Base-by-base conservation (phyloP, 2,797 vertebrate species). In the Erethizon dorsatum region DNA sequence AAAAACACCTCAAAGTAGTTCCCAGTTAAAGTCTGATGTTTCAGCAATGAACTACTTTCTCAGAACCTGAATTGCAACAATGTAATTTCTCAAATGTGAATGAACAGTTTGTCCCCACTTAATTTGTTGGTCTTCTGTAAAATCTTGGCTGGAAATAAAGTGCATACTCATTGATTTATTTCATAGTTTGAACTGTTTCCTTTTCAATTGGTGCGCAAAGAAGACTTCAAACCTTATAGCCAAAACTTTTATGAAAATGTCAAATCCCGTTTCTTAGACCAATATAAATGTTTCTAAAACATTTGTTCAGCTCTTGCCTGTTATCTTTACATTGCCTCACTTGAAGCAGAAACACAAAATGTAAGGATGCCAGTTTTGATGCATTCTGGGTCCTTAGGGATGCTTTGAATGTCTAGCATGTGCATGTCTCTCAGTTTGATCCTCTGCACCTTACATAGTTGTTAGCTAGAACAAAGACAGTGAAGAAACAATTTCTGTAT, bases 141-240 rank as follows among this genome's bases (percentile, higher is more conserved):
- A 97, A 96, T 65, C 17, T 96, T 95, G 94, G 90, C 91, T 97
- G 50, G 77, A 97, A 97, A 97, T 97, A 97, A 98, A 98, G 93
- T 96, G 54, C 45, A 85, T 94, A 95, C 61, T 86, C 93, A 95
- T 95, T 89, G 82, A 96, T 96, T 92, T 94, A 97, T 77, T 89
- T 87, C 85, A 88, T n/a, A 90, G 91, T 94, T 97, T 94, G 95
- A 96, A 93, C 96, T 97, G 83, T 96, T 97, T 97, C 45, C 88
- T 96, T 97, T 86, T 92, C 83, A 94, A 91, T 24, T 96, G 82
- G 57, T 93, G 47, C 20, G 83, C 14, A 95, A 45, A 94, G 80
- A 94, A 75, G 63, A 82, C 69, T 73, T 96, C 26, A 87, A 20
- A 93, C 20, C 2, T 71, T 14, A 77, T 84, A 96, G 52, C 33